A percentile compares a stretch with the other conserved stretches of the same genome.
These are phyloP conservation scores for Halictus quadricinctus DNA, from an alignment of 2,888 invertebrate species.

Conservation along the genomic window DNA sequence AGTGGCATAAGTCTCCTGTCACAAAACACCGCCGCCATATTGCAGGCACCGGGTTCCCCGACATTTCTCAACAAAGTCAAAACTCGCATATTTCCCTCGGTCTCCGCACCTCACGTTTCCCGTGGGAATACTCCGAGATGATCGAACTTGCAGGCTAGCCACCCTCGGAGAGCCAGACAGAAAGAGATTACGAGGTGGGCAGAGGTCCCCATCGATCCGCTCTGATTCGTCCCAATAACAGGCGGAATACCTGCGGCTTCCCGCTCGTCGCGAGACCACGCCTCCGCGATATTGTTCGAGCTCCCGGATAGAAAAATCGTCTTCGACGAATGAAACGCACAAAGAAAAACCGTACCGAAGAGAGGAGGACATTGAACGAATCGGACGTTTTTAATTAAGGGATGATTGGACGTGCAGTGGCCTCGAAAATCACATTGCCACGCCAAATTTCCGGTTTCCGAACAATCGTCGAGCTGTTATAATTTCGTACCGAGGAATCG, in stretches of 20 bases:
- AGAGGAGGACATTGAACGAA: not conserved
- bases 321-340: not conserved
- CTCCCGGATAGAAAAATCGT: not conserved
- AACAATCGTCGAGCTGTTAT: not conserved
- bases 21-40: not conserved
- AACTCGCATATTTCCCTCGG: not conserved
- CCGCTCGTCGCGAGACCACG: conserved; percentile 4
- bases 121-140: not conserved
- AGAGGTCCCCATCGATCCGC: conserved; percentile 10
- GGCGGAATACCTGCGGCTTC: conserved; percentile 10
- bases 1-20: not conserved
- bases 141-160: not conserved
- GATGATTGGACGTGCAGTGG: not conserved
- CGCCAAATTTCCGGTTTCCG: not conserved
- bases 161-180: not conserved
- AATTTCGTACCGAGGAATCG: not conserved
- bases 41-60: not conserved
- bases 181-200: not conserved
- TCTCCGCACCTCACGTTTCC: not conserved
- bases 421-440: not conserved
- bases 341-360: not conserved
- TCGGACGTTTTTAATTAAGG: not conserved
- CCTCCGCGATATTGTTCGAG: not conserved
- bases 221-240: not conserved
- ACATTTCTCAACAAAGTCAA: not conserved